These are phyloP conservation scores for Heliconius charithonia DNA, from an alignment of 2,888 invertebrate genomes.

Conservation along the genomic window DNA sequence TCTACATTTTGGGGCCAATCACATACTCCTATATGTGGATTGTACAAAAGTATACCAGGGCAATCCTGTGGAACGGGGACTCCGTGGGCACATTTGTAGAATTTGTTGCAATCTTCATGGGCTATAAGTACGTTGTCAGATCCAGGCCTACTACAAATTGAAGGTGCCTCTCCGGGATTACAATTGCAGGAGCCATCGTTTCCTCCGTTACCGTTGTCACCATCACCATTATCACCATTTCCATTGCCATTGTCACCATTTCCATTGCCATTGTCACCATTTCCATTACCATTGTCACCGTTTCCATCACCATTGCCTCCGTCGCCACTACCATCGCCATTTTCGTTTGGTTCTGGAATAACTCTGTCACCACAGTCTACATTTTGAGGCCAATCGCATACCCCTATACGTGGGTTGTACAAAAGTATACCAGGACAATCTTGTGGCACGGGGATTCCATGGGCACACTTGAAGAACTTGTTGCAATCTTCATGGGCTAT, in stretches of 20 bases:
- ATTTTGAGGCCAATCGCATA: conserved; percentile 57
- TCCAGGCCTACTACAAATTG: conserved; percentile 52
- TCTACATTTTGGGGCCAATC: conserved; percentile 57
- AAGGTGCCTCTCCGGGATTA: conserved; percentile 51
- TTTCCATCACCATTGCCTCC: conserved; percentile 10
- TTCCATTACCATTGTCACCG: conserved; percentile 25
- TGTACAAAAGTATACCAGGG: conserved; percentile 52
- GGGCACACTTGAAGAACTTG: conserved; percentile 57
- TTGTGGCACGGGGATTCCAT: conserved; percentile 50
- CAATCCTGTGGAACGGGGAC: conserved; percentile 52
- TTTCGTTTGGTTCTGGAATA: conserved; percentile 38
- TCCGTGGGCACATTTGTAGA: conserved; percentile 56
- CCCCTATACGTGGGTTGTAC: conserved; percentile 52
- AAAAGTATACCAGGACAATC: conserved; percentile 52
- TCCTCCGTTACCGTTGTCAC: conserved; percentile 19
- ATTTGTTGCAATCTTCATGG: conserved; percentile 56
- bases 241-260: conserved; percentile 27
- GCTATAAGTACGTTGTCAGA: conserved; percentile 49
- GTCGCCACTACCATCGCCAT: conserved; percentile 19
- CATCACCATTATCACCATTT: conserved; percentile 43
- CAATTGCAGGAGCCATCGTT: conserved; percentile 51
- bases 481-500: conserved; percentile 53
- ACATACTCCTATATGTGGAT: conserved; percentile 52
- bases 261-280: conserved; percentile 36
- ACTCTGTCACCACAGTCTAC: conserved; percentile 53